These are phyloP conservation scores for Drosophila cognata DNA, from an alignment of 2,888 invertebrate genomes.

Conservation along the genomic window DNA sequence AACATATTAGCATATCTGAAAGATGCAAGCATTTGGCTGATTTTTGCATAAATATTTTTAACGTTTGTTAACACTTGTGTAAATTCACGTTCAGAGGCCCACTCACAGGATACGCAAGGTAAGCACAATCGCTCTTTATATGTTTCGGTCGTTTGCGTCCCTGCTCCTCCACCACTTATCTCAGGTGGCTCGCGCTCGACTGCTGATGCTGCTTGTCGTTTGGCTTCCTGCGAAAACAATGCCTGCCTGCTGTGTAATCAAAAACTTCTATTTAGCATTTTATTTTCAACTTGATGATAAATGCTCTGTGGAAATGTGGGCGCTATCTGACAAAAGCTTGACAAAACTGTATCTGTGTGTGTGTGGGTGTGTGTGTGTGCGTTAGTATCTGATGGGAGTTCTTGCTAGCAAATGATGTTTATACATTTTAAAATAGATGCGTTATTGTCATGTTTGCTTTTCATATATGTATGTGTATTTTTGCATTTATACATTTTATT, in stretches of 20 bases:
- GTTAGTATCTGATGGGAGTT: constrained; percentile 15
- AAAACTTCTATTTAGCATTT: constrained; percentile 74
- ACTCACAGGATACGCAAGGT: constrained; percentile 25
- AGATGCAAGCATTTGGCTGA: constrained; percentile 42
- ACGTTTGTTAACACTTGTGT: constrained; percentile 58
- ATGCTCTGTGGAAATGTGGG: constrained; percentile 69
- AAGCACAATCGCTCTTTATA: constrained; percentile 40
- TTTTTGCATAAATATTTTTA: constrained; percentile 48
- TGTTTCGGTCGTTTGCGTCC: neutral
- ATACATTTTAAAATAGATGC: constrained; percentile 42
- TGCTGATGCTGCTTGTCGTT: constrained; percentile 48
- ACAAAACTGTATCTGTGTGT: constrained; percentile 6
- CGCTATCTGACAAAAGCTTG: constrained; percentile 35
- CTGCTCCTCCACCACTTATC: no score
- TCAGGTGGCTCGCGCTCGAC: constrained; percentile 25
- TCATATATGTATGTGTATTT: neutral
- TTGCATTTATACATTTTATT: constrained; percentile 14
- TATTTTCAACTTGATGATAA: constrained; percentile 73
- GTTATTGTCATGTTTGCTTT: constrained; percentile 13
- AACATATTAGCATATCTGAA: constrained; percentile 15
- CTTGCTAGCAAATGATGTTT: constrained; percentile 26
- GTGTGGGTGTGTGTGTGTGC: neutral
- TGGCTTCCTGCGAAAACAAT: constrained; percentile 46
- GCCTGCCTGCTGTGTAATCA: constrained; percentile 57
- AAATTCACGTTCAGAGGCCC: constrained; percentile 36